phyloP scores from a whole-genome alignment of 2,797 vertebrate genomes.

The Sparus aurata region DNA sequence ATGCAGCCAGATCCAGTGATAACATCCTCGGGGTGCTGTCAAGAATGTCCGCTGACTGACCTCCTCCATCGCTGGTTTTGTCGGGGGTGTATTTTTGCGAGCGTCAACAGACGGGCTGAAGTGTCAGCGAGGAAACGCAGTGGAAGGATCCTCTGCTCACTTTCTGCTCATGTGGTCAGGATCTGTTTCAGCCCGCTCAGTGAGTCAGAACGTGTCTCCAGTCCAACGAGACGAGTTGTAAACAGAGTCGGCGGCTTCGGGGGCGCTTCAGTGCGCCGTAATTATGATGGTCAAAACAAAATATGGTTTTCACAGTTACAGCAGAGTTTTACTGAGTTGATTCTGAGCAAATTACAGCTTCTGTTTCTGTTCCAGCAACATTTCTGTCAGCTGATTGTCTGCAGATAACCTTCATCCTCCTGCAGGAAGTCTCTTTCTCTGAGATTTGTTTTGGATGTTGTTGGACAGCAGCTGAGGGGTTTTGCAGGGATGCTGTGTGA shows the following conservation, averaged over 20 bases:
- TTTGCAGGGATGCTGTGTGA: neutral
- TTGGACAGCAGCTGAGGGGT: neutral
- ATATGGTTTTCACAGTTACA: neutral
- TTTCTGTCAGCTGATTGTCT: too few species aligned
- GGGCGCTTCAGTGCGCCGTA: neutral
- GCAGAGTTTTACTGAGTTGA: neutral
- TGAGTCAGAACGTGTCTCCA: slow-evolving; percentile 1
- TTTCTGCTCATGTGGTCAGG: slow-evolving; percentile 14
- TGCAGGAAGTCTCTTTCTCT: neutral
- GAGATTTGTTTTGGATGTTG: too few species aligned
- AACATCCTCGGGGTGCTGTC: slow-evolving; percentile 21
- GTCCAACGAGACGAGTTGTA: neutral
- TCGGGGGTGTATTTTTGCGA: neutral
- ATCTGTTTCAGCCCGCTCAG: slow-evolving; percentile 5
- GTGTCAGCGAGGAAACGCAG: neutral
- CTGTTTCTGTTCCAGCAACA: neutral
- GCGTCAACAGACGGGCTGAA: neutral
- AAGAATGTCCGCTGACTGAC: slow-evolving; percentile 25
- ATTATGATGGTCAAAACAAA: neutral
- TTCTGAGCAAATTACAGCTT: neutral
- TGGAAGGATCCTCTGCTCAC: neutral
- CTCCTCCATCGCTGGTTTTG: neutral
- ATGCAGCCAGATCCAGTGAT: slow-evolving; percentile 22
- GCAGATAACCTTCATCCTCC: too few species aligned
- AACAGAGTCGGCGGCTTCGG: neutral